Conservation (phyloP, 2,113 vertebrate genomes). For the Plecturocebus donacophilus region DNA sequence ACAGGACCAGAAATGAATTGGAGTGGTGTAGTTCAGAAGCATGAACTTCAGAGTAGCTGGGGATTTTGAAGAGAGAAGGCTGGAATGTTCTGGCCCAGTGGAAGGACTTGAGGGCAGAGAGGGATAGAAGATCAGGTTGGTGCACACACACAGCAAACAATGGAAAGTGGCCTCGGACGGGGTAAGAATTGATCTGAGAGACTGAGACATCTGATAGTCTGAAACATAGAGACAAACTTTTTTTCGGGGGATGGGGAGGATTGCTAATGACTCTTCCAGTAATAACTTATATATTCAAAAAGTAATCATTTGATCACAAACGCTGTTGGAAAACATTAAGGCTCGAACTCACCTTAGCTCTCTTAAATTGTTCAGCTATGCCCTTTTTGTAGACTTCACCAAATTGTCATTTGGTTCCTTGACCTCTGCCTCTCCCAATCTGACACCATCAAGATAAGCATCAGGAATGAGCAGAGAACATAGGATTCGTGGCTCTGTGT, state of each 20-base stretch:
- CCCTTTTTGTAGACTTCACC: background rate
- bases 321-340: background rate
- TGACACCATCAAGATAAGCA: background rate
- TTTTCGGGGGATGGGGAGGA: too few species aligned
- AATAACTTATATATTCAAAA: background rate
- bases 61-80: background rate
- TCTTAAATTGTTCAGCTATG: background rate
- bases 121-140: background rate
- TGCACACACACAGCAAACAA: background rate
- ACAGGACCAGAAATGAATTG: background rate
- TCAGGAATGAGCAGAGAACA: background rate
- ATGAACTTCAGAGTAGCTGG: background rate
- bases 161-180: background rate
- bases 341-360: background rate
- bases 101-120: background rate
- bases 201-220: background rate
- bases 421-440: background rate
- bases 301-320: background rate
- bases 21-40: background rate
- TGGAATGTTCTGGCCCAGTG: background rate
- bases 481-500: background rate
- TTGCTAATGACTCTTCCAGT: background rate
- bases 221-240: background rate
- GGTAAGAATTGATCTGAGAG: background rate
- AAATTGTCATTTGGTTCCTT: background rate